A percentile compares a stretch with the other conserved stretches of the same genome.
Conservation (phyloP, 2,888 invertebrate genomes). For the Cryptophagus acutangulus region DNA sequence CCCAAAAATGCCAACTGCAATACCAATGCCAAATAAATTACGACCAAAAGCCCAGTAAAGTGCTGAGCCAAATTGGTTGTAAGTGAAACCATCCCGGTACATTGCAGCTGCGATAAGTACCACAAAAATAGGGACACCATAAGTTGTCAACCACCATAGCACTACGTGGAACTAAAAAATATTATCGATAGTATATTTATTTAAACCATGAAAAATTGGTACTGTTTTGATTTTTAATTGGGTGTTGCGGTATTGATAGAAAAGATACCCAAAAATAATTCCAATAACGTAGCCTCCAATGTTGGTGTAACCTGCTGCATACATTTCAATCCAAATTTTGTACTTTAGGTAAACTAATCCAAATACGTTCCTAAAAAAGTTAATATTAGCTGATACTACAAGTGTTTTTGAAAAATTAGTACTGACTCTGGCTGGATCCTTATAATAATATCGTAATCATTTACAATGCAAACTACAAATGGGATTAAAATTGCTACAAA, state of each 20-base stretch:
- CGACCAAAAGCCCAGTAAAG: slow-evolving; percentile 46
- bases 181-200: too few relatives aligned
- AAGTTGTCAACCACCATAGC: slow-evolving; percentile 36
- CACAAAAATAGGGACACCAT: slow-evolving; percentile 33
- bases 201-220: neutral
- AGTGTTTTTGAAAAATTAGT: neutral
- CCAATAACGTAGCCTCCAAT: slow-evolving; percentile 1
- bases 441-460: slow-evolving; percentile 1
- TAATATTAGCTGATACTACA: neutral
- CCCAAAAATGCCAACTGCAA: slow-evolving; percentile 29
- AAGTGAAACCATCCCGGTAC: neutral
- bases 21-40: slow-evolving; percentile 43
- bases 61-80: slow-evolving; percentile 38
- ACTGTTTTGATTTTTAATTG: neutral
- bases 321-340: neutral
- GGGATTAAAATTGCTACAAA: slow-evolving; percentile 23
- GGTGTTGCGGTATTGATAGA: neutral
- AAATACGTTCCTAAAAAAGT: too few relatives aligned
- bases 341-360: too few relatives aligned
- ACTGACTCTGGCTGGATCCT: slow-evolving; percentile 14
- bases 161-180: slow-evolving; percentile 29
- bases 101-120: slow-evolving; percentile 29
- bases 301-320: neutral
- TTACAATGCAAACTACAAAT: slow-evolving; percentile 15
- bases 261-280: slow-evolving; percentile 1